Evolutionary conservation across 2,797 vertebrate species (phyloP), one percentile per base, ranked within the genome.

Genomic region (Distichodus sexfasciatus): DNA sequence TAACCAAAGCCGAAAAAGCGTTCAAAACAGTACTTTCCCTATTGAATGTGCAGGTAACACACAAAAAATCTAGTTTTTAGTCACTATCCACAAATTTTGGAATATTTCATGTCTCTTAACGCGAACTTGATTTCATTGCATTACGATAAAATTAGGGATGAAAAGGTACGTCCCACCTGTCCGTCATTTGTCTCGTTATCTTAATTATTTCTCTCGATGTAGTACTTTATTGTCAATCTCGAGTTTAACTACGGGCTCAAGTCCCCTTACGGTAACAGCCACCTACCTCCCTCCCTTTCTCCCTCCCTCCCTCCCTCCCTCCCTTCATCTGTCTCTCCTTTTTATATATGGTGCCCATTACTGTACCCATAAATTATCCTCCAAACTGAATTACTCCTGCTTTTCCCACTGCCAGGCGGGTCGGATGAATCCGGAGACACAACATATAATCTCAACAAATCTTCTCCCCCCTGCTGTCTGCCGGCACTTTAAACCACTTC

Each of bases 371-470:
- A 90, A 91, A 90, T 90, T 88, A 90, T 74, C 67, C 64, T 76
- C 51, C 80, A 66, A 79, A 84, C 81, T 87, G 88, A 90, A 88
- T 87, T 87, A 88, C 85, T 88, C 85, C 85, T 88, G 86, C 87
- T 89, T 90, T 88, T 88, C 89, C 87, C 85, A 85, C 87, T 86
- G 87, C 72, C 84, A 83, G 88, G 84, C 86, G 83, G 84, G 84
- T 88, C 86, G 88, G 88, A 90, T 90, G 88, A 90, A 90, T 92
- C 88, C 89, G 87, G 85, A 89, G 88, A 86, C 87, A 89, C 87
- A 89, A 88, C 87, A 89, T 86, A 87, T 87, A 88, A 90, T 90
- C 89, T 89, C 87, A 87, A 89, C 90, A 91, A 91, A 91, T 91
- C 89, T 89, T 88, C 87, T 85, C 83, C 87, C 86, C 83, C 81